A percentile compares a stretch with the other conserved stretches of the same genome.
Evolutionary conservation across 2,888 invertebrate genomes (phyloP).

Genomic region (Rhabditoides inermis): DNA sequence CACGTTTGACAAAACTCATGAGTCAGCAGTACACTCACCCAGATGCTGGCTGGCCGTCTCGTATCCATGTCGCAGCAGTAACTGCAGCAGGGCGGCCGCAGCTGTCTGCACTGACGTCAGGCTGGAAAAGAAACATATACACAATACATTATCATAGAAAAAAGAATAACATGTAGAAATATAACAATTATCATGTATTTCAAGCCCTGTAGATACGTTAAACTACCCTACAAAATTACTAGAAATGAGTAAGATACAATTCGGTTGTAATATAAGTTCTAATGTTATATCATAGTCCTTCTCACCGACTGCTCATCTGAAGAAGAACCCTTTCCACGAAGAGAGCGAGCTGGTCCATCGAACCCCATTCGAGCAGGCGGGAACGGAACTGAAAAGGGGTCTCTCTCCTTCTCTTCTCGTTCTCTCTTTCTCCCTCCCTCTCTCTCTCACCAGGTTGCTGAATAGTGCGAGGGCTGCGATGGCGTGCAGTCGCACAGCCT

Average conservation of each 20-base stretch:
- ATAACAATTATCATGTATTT: too few species aligned
- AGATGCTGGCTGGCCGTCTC: slow-evolving; percentile 31
- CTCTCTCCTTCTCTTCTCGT: neutral
- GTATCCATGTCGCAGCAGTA: slow-evolving; percentile 43
- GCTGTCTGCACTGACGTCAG: slow-evolving; percentile 45
- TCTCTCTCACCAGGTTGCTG: slow-evolving; percentile 65
- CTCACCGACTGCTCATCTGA: slow-evolving; percentile 40
- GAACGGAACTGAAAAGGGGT: slow-evolving; percentile 37
- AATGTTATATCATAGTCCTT: too few species aligned
- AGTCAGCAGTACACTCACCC: slow-evolving; percentile 8
- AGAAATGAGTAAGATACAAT: too few species aligned
- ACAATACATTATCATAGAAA: too few species aligned
- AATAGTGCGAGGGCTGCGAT: slow-evolving; percentile 84
- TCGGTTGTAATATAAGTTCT: too few species aligned
- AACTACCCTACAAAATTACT: too few species aligned
- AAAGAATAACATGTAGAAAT: too few species aligned
- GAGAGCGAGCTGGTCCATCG: slow-evolving; percentile 40
- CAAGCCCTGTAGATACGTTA: too few species aligned
- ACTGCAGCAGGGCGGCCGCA: slow-evolving; percentile 47
- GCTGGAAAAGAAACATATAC: too few species aligned
- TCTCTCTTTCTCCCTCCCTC: too few species aligned
- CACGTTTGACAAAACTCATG: neutral
- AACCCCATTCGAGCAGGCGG: slow-evolving; percentile 40
- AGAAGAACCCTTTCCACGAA: slow-evolving; percentile 43
- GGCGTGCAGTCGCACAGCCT: slow-evolving; percentile 77